Percentiles rank a stretch among this genome's conserved stretches.
These are phyloP conservation scores for Agrochola macilenta DNA, from an alignment of 2,888 invertebrate genomes.

Conservation along the genomic window DNA sequence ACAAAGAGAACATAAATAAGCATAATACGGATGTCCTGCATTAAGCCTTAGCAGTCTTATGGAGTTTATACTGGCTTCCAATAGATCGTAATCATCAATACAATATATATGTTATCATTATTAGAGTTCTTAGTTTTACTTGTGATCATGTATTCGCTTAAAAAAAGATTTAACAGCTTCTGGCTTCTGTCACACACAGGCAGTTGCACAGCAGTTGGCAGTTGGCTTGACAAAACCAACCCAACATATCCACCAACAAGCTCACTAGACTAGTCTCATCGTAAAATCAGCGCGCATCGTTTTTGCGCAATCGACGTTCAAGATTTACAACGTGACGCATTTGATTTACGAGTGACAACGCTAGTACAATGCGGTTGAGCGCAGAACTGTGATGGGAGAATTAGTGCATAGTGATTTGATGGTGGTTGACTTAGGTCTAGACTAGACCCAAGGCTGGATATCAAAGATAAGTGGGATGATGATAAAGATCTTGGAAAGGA, in stretches of 20 bases:
- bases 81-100: background rate
- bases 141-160: background rate
- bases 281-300: slow-evolving; percentile 51
- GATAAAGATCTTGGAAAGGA: background rate
- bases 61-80: background rate
- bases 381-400: slow-evolving; percentile 46
- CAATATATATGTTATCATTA: background rate
- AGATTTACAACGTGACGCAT: slow-evolving; percentile 71
- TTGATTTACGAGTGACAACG: slow-evolving; percentile 73
- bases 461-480: background rate
- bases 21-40: background rate
- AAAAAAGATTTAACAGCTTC: background rate
- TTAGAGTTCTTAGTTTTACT: background rate
- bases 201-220: background rate
- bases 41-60: background rate
- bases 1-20: background rate
- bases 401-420: slow-evolving; percentile 54
- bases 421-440: background rate
- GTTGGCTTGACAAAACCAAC: background rate
- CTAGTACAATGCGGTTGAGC: slow-evolving; percentile 70
- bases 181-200: background rate
- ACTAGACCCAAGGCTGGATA: background rate
- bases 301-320: slow-evolving; percentile 72
- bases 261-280: slow-evolving; percentile 4
- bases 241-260: slow-evolving; percentile 49